Evolutionary conservation across 2,113 vertebrate species (phyloP).

Genomic region (Dasyprocta punctata): DNA sequence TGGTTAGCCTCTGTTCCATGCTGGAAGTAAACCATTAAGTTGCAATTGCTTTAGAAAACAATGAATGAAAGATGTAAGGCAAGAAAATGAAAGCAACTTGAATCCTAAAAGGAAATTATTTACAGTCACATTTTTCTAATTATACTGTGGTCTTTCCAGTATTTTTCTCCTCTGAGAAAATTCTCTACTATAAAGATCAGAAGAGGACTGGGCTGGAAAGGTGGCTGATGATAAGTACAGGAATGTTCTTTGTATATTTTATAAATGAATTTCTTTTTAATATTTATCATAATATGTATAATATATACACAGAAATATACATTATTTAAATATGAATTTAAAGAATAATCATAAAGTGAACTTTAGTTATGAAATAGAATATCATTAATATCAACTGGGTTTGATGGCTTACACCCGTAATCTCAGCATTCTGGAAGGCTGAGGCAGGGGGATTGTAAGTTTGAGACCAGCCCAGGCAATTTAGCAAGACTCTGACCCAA

Average conservation of each 20-base stretch:
- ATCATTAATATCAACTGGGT: not conserved
- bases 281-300: conserved; percentile 34
- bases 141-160: not conserved
- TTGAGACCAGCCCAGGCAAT: not conserved
- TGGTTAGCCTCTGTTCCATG: not conserved
- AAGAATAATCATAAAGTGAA: conserved; percentile 20
- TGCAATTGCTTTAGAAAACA: conserved; percentile 10
- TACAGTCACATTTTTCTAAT: conserved; percentile 20
- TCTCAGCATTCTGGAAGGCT: not conserved
- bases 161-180: not conserved
- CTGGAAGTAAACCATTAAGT: not conserved
- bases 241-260: conserved; percentile 14
- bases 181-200: not conserved
- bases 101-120: conserved; percentile 38
- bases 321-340: not conserved
- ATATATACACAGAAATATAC: not conserved
- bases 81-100: conserved; percentile 38
- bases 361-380: conserved; percentile 13
- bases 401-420: not conserved
- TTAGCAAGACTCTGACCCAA: not conserved
- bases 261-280: conserved; percentile 40
- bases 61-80: not conserved
- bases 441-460: not conserved
- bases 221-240: not conserved
- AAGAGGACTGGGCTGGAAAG: not conserved